These are phyloP conservation scores for Urocynchramus pylzowi DNA, from an alignment of 2,113 vertebrate genomes.

Conservation along the genomic window DNA sequence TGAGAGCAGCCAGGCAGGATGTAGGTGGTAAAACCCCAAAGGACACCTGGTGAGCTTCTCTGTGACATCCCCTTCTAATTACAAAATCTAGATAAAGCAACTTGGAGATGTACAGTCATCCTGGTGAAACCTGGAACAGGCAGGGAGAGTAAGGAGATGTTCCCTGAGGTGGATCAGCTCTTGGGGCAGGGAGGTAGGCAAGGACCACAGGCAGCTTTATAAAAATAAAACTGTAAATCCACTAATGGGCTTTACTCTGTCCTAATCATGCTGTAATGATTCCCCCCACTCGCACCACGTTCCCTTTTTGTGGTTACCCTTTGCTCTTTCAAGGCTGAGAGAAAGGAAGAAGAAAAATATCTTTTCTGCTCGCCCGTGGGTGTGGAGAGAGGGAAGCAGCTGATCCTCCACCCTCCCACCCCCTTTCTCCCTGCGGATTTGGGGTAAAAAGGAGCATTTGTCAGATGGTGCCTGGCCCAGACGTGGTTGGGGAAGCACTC, in stretches of 20 bases:
- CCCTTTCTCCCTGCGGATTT: fast-evolving
- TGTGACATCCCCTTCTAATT: neutral
- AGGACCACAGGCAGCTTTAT: neutral
- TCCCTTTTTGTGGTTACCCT: neutral
- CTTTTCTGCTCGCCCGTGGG: fast-evolving
- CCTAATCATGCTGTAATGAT: neutral
- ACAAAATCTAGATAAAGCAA: neutral
- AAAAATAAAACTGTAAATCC: neutral
- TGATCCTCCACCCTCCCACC: neutral
- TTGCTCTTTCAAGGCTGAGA: neutral
- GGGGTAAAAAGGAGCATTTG: neutral
- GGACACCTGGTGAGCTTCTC: neutral
- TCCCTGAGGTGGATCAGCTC: neutral
- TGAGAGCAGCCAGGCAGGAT: neutral
- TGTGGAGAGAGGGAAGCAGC: neutral
- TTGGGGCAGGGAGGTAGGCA: neutral
- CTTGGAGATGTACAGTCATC: neutral
- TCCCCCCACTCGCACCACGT: neutral
- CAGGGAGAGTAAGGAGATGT: neutral
- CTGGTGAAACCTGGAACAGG: neutral
- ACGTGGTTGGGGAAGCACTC: fast-evolving
- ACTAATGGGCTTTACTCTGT: neutral
- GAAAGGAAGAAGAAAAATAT: neutral
- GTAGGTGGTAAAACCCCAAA: neutral
- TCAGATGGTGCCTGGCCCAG: fast-evolving